Conservation (phyloP, 2,113 vertebrate species). For the Protomyctophum bolini region DNA sequence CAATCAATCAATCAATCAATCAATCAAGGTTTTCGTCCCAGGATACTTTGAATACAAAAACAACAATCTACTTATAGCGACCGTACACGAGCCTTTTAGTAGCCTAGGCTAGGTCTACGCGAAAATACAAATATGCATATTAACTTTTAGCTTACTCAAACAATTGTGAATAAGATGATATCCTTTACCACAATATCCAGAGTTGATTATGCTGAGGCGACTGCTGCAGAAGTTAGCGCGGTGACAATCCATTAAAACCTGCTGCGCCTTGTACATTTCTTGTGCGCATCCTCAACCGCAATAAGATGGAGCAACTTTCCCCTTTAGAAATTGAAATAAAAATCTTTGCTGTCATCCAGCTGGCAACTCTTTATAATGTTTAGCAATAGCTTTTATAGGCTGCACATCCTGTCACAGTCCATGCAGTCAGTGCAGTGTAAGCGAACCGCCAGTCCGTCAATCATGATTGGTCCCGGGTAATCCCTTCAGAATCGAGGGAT, state of each 20-base stretch:
- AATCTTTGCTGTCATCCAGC: constrained; percentile 13
- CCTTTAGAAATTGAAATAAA: neutral
- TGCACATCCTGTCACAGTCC: constrained; percentile 7
- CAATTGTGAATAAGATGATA: constrained; percentile 4
- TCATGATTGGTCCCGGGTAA: constrained; percentile 77
- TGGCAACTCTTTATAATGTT: constrained; percentile 2
- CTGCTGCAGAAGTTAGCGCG: constrained; percentile 21
- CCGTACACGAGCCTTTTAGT: neutral
- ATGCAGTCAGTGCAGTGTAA: constrained; percentile 25
- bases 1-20: too few relatives aligned
- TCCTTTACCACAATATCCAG: constrained; percentile 19
- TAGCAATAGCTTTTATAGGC: constrained; percentile 15
- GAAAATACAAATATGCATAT: constrained; percentile 1
- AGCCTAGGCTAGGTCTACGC: neutral
- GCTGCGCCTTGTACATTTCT: neutral
- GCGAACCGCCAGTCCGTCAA: constrained; percentile 60
- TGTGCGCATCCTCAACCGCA: constrained; percentile 10
- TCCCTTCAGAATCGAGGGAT: constrained; percentile 79
- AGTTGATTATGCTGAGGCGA: neutral
- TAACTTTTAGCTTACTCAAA: constrained; percentile 22
- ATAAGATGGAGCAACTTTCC: constrained; percentile 34
- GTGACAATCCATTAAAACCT: constrained; percentile 12
- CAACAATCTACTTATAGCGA: too few relatives aligned
- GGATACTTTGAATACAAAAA: too few relatives aligned
- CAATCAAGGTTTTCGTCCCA: too few relatives aligned